Base-by-base conservation (phyloP, 2,113 vertebrate species). In the Prietella phreatophila region DNA sequence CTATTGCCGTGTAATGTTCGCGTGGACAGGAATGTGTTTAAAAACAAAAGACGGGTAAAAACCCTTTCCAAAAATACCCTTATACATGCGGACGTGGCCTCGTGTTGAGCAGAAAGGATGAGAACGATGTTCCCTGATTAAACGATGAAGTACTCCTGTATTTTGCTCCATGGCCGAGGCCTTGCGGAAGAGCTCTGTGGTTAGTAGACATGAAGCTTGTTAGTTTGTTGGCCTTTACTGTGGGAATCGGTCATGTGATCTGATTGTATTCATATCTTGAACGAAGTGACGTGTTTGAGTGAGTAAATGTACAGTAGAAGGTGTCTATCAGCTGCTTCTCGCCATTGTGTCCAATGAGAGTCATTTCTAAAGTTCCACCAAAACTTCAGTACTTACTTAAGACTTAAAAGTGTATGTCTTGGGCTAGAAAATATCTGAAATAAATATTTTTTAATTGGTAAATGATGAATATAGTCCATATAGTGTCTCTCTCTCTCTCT, bases 181-280 rank as follows among this genome's bases (percentile, higher is more conserved):
- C 69, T 58, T 85, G 20, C 47, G 53, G 53, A 82, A 61, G 76
- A 22, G 65, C 25, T 10, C 83, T 58, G 73, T 80, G 73, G 36
- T 88, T 63, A 82, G 79, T 86, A 27, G 42, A 53, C 69, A 82
- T 79, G 67, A 78, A 80, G 69, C 58, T 47, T 85, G 83, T 85
- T 87, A 87, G 58, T 79, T 75, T 39, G 14, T 63, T 67, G 82
- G 82, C 76, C 82, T 88, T 90, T 86, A 55, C 56, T 53, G 83
- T 60, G 2, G 47, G 86, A 82, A 36, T 65, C 19, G 60, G 61
- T 33, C 60, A 65, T 73, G 73, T 79, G 69, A 84, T 55, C 58
- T 84, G 90, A 89, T 90, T 87, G 88, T 89, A 78, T 79, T 88
- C 85, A 83, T 84, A 87, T 82, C 84, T 86, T 53, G 81, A 87